These are phyloP conservation scores for Chloroclystis v-ata DNA, from an alignment of 2,888 invertebrate genomes.

Conservation along the genomic window DNA sequence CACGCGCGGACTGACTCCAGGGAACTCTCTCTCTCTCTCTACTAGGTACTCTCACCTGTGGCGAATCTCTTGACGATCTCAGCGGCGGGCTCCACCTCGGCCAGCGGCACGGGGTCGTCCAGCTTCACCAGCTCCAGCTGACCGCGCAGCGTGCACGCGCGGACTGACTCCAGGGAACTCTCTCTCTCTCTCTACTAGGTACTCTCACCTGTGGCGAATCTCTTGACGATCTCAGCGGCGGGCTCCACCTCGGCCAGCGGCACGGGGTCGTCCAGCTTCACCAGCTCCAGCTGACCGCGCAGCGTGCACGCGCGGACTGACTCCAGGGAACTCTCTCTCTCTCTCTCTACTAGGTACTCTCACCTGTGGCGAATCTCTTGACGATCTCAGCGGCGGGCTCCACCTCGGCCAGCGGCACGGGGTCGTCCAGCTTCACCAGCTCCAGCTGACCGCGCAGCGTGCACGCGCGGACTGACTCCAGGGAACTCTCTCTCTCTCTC, in stretches of 20 bases:
- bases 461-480: constrained; percentile 90
- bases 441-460: constrained; percentile 96
- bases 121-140: constrained; percentile 91
- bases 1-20: constrained; percentile 91
- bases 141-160: constrained; percentile 93
- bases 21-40: constrained; percentile 92
- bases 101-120: constrained; percentile 87
- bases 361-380: constrained; percentile 93
- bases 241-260: no score
- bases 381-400: constrained; percentile 97
- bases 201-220: no score
- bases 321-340: no score
- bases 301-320: no score
- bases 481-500: constrained; percentile 91
- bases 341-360: no score
- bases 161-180: constrained; percentile 90
- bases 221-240: no score
- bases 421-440: constrained; percentile 85
- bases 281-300: no score
- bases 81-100: constrained; percentile 94
- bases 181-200: constrained; percentile 74
- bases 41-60: constrained; percentile 83
- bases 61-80: constrained; percentile 97
- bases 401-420: constrained; percentile 91
- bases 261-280: no score